These are phyloP conservation scores for Eulemur coronatus DNA, from an alignment of 2,797 vertebrate genomes.

Conservation along the genomic window DNA sequence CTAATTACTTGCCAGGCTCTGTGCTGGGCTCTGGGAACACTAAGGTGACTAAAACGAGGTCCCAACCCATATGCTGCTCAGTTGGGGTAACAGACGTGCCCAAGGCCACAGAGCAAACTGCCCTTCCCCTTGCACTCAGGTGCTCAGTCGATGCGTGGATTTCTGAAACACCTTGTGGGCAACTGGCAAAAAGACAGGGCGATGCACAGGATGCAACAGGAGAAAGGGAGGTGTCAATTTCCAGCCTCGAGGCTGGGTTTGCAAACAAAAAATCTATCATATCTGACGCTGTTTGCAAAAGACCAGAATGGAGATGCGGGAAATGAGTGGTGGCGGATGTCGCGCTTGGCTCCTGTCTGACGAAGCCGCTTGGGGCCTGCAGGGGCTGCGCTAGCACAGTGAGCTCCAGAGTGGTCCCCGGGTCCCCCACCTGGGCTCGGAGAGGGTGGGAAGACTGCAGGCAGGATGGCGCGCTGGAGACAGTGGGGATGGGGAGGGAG, in stretches of 20 bases:
- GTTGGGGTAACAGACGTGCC: neutral
- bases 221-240: neutral
- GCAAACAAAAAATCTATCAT: constrained; percentile 47
- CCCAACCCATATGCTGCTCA: neutral
- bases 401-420: neutral
- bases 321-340: fast-evolving
- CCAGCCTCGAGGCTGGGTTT: neutral
- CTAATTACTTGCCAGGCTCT: neutral
- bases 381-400: neutral
- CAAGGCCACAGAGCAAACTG: neutral
- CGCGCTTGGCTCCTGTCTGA: neutral
- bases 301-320: constrained; percentile 17
- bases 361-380: neutral
- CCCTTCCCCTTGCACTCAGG: neutral
- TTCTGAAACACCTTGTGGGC: neutral
- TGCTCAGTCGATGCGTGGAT: neutral
- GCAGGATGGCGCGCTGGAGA: neutral
- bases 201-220: neutral
- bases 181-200: neutral
- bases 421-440: neutral
- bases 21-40: neutral
- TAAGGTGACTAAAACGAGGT: neutral
- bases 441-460: neutral
- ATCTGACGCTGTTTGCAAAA: neutral
- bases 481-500: neutral